phyloP scores from a whole-genome alignment of 2,888 invertebrate genomes.

The Lydus trimaculatus region DNA sequence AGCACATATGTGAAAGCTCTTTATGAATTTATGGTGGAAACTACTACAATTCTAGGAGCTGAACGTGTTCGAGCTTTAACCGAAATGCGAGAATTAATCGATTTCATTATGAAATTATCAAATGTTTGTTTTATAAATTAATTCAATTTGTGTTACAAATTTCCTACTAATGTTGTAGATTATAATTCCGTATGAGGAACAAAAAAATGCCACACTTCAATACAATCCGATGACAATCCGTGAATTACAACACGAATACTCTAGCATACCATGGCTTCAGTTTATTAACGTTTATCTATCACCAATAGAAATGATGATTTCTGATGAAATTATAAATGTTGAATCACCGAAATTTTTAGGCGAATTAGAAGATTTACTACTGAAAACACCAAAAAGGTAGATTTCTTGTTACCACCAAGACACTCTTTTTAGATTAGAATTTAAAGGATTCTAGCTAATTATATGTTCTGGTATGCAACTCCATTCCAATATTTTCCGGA shows the following conservation, averaged over 20 bases:
- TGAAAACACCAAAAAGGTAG: constrained; percentile 27
- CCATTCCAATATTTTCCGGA: constrained; percentile 26
- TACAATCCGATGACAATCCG: constrained; percentile 51
- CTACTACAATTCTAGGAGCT: constrained; percentile 31
- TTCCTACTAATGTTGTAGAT: neutral
- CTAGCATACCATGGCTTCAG: neutral
- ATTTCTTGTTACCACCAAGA: too few species aligned
- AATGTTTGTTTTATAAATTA: neutral
- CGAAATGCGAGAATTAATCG: constrained; percentile 1
- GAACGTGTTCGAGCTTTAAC: constrained; percentile 12
- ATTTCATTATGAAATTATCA: neutral
- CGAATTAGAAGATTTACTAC: constrained; percentile 24
- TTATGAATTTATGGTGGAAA: constrained; percentile 31
- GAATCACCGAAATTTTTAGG: constrained; percentile 21
- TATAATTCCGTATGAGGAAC: neutral
- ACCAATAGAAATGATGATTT: constrained; percentile 19
- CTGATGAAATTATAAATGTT: neutral
- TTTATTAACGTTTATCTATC: constrained; percentile 10
- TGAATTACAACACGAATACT: neutral
- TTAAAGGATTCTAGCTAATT: constrained; percentile 29
- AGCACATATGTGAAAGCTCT: constrained; percentile 28
- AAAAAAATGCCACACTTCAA: constrained; percentile 45
- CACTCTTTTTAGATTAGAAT: too few species aligned
- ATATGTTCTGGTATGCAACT: constrained; percentile 37
- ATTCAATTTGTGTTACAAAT: neutral